Evolutionary conservation across 37 sponge, comb jelly and placozoan genomes (phyloP), one percentile per base, ranked within the genome.

Genomic region (Chondrilla cf. caribensis): DNA sequence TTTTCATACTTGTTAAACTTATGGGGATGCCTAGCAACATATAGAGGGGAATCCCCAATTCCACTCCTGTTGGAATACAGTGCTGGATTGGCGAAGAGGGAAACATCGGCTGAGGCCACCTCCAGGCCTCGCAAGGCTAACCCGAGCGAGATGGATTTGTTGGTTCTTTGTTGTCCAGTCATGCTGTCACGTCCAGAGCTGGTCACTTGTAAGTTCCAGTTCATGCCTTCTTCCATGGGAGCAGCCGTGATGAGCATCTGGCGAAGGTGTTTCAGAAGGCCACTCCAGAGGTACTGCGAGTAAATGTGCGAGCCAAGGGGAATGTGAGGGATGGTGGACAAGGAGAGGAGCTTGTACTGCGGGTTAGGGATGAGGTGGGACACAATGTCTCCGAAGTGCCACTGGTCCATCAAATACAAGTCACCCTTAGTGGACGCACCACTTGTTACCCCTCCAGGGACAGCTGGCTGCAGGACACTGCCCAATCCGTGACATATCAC

Each of bases 201-300:
- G 0, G 18, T 18, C n/a, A 57, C 15, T 9, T 38, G 21, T 36
- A 79, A 29, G 42, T 78, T 41, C 93, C 93, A 93, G 31, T 96
- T 85, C 83, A 93, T 83, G 28, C 93, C 93, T 31, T 93, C 94
- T 59, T 93, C 93, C 2, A 83, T 84, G 38, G 85, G 80, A 17
- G 93, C 57, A 57, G 90, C 84, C 3, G 93, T 88, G 18, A 87
- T 59, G 15, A 92, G 59, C 96, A 96, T 96, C 72, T 96, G 96
- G 2, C 85, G 71, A 1, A 96, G 66, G 24, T 86, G 83, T 40
- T 93, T 92, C 77, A 96, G 35, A 15, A 96, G 84, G 3, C 94
- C 91, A 2, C 86, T 24, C 96, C 96, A 96, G 39, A 86, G 47
- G 73, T 81, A 89, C 44, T 54, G 37, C 22, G 79, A 90, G 79